These are phyloP conservation scores for Pseudochromis fuscus DNA, from an alignment of 2,797 vertebrate species.

Conservation along the genomic window DNA sequence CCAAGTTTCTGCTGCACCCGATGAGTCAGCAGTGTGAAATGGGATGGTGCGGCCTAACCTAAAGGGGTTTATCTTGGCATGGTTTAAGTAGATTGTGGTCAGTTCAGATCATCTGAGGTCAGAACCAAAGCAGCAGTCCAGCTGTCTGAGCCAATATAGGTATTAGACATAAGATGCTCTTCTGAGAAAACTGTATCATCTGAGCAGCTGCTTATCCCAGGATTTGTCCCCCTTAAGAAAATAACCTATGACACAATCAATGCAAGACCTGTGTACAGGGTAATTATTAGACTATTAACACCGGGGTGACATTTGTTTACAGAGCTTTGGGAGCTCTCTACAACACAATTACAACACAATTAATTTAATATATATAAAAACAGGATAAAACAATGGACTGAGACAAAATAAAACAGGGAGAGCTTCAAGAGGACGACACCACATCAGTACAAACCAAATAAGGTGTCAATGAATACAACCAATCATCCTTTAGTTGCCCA, in stretches of 20 bases:
- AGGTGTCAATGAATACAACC: no score
- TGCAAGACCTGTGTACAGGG: not conserved
- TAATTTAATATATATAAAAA: no score
- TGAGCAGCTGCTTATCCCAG: conserved; percentile 2
- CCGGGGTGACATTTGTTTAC: no score
- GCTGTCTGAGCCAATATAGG: conserved; percentile 28
- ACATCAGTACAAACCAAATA: no score
- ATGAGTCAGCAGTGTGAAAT: conserved; percentile 27
- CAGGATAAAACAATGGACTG: no score
- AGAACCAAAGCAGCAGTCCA: conserved; percentile 1
- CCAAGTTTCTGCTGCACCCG: no score
- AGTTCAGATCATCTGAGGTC: conserved; percentile 21
- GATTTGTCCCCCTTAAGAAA: conserved; percentile 4
- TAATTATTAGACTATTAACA: no score
- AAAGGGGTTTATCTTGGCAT: conserved; percentile 33
- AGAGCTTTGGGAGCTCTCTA: no score
- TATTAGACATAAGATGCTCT: conserved; percentile 46
- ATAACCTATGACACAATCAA: not conserved
- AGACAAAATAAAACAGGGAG: no score
- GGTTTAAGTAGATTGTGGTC: conserved; percentile 50
- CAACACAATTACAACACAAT: no score
- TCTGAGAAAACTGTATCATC: conserved; percentile 34
- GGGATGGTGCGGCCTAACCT: conserved; percentile 5
- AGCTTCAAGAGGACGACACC: no score
- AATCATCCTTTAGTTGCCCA: no score